A percentile compares a stretch with the other conserved stretches of the same genome.
Conservation (phyloP, 2,113 vertebrate genomes). For the Oriolus oriolus region DNA sequence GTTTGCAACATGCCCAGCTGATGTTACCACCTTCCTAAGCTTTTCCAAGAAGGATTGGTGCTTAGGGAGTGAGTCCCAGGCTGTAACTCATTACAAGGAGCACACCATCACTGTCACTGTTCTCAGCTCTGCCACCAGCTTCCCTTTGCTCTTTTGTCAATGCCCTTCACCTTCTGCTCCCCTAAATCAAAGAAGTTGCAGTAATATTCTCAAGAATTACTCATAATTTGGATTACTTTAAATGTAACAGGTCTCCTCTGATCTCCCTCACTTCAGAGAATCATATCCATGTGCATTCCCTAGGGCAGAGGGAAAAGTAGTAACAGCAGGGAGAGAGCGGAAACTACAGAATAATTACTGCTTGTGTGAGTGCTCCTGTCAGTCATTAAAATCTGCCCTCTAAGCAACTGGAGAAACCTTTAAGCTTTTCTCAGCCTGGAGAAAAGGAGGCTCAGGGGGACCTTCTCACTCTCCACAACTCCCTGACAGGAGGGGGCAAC, state of each 20-base stretch:
- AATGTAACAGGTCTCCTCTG: not conserved
- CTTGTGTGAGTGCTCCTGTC: not conserved
- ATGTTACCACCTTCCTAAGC: not conserved
- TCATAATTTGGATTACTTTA: not conserved
- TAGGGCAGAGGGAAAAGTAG: not conserved
- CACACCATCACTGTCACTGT: too few relatives aligned
- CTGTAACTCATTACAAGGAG: not conserved
- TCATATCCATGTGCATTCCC: rapidly evolving
- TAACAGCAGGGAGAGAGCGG: not conserved
- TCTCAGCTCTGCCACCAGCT: not conserved
- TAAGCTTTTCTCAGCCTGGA: not conserved
- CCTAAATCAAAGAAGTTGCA: not conserved
- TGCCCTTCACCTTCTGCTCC: not conserved
- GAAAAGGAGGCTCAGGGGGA: not conserved
- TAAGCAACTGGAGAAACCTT: not conserved
- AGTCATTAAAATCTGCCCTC: not conserved
- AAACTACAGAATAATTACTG: not conserved
- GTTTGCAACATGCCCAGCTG: not conserved
- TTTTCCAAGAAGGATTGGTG: not conserved
- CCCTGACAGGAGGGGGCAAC: not conserved
- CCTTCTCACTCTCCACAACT: rapidly evolving
- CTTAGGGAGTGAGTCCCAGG: not conserved
- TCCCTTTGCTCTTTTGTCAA: not conserved
- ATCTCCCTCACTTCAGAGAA: not conserved
- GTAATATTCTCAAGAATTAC: not conserved